A percentile compares a stretch with the other conserved stretches of the same genome.
phyloP scores from a whole-genome alignment of 2,888 invertebrate species.

The Patella ulyssiponensis region DNA sequence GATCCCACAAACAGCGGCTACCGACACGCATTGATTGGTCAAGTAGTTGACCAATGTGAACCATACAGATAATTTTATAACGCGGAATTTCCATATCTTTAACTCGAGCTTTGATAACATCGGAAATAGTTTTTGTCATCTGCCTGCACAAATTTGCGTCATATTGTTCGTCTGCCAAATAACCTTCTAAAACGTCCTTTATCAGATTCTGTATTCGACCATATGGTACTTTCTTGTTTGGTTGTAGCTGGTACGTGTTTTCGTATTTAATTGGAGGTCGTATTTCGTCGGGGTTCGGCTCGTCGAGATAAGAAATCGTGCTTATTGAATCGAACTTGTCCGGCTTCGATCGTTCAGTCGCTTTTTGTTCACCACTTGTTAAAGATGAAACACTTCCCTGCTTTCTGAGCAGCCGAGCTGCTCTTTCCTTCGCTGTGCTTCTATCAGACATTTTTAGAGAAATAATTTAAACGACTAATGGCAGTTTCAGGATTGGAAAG shows the following conservation, averaged over 20 bases:
- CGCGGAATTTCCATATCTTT: constrained; percentile 69
- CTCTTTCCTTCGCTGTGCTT: constrained; percentile 66
- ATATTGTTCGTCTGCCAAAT: constrained; percentile 68
- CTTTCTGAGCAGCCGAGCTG: constrained; percentile 67
- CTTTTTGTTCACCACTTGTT: constrained; percentile 53
- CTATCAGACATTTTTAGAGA: constrained; percentile 45
- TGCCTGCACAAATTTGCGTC: constrained; percentile 69
- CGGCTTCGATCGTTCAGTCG: constrained; percentile 41
- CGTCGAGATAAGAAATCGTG: constrained; percentile 69
- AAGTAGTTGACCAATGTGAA: constrained; percentile 68
- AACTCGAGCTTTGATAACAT: constrained; percentile 70
- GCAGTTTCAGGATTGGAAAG: too few species aligned
- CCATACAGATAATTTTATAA: constrained; percentile 70
- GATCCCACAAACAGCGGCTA: constrained; percentile 71
- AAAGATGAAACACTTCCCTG: constrained; percentile 67
- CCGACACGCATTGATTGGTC: constrained; percentile 67
- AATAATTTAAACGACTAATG: too few species aligned
- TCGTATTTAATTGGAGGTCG: constrained; percentile 62
- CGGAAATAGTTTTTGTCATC: constrained; percentile 71
- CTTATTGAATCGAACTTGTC: constrained; percentile 64
- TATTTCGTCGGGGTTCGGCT: constrained; percentile 63
- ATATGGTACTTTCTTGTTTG: constrained; percentile 61
- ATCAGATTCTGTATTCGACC: constrained; percentile 62
- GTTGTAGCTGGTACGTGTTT: constrained; percentile 68
- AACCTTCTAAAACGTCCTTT: constrained; percentile 67